These are phyloP conservation scores for Mactromeris polynyma DNA, from an alignment of 2,888 invertebrate species.

Conservation along the genomic window DNA sequence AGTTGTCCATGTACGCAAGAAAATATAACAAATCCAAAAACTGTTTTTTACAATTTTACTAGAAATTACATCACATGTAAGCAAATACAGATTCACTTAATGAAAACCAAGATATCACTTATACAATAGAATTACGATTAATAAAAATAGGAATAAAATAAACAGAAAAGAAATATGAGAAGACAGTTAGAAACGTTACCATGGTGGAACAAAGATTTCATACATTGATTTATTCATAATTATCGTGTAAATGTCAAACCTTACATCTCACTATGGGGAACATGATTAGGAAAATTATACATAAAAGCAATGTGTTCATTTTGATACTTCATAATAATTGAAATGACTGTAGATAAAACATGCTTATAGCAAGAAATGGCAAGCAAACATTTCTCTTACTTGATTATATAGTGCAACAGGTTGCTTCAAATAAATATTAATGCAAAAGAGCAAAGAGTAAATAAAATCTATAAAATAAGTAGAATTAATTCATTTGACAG, in stretches of 20 bases:
- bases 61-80: constrained; percentile 73
- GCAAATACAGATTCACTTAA: constrained; percentile 58
- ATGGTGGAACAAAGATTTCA: background rate
- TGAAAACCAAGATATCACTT: constrained; percentile 43
- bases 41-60: constrained; percentile 62
- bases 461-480: constrained; percentile 8
- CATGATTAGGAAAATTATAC: background rate
- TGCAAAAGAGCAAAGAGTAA: background rate
- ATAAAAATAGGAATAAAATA: constrained; percentile 1
- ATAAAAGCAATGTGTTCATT: background rate
- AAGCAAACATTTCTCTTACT: background rate
- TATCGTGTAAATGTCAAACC: background rate
- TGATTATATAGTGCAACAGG: background rate
- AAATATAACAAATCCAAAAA: constrained; percentile 25
- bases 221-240: background rate
- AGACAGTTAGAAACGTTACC: background rate
- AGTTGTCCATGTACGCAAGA: background rate
- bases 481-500: background rate
- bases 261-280: background rate
- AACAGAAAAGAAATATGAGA: background rate
- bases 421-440: background rate
- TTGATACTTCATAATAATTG: background rate
- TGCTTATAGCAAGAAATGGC: background rate
- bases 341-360: background rate
- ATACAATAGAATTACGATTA: constrained; percentile 23